A percentile compares a stretch with the other conserved stretches of the same genome.
These are phyloP conservation scores for Escarpia spicata DNA, from an alignment of 2,888 invertebrate species.

Conservation along the genomic window DNA sequence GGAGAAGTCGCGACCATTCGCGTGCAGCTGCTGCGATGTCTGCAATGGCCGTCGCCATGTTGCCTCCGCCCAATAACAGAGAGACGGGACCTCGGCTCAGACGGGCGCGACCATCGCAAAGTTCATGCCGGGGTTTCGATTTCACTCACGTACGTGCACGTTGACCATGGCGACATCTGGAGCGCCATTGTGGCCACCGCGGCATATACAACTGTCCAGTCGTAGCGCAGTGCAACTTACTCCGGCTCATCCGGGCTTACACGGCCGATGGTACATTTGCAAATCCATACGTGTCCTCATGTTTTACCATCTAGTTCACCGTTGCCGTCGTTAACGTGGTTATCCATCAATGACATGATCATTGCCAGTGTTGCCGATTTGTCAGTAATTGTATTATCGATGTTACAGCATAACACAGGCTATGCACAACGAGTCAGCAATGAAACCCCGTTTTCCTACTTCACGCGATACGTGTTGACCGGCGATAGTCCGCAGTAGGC, in stretches of 20 bases:
- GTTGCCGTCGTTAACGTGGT: neutral
- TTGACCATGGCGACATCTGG: neutral
- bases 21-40: neutral
- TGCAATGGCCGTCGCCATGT: neutral
- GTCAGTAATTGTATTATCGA: neutral
- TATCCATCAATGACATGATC: neutral
- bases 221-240: neutral
- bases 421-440: neutral
- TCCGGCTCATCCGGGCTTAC: neutral
- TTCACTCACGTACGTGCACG: neutral
- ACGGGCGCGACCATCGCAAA: neutral
- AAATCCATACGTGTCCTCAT: neutral
- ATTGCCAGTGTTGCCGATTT: neutral
- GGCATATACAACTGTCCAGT: neutral
- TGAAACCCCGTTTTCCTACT: neutral
- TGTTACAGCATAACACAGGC: neutral
- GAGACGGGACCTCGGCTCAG: neutral
- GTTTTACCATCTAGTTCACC: neutral
- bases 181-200: neutral
- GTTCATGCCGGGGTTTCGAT: neutral
- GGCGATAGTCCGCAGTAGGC: neutral
- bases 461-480: neutral
- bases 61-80: neutral
- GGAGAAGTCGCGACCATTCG: neutral
- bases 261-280: neutral